Evolutionary conservation across 2,113 vertebrate species (phyloP).

Genomic region (Apodemus sylvaticus): DNA sequence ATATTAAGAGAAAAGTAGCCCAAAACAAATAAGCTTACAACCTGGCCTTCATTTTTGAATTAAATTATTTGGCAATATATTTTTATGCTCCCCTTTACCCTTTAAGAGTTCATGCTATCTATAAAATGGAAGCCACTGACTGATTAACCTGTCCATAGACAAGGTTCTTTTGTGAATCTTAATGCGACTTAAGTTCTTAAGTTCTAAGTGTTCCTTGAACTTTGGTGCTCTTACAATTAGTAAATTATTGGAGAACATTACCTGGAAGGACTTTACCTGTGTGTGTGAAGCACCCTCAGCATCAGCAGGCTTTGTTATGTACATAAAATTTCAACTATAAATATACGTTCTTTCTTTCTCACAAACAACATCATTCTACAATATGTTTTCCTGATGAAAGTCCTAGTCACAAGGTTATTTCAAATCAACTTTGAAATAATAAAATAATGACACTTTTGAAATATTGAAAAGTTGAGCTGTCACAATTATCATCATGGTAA

Average conservation of each 20-base stretch:
- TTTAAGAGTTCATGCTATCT: neutral
- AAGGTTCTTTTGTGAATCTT: conserved; percentile 62
- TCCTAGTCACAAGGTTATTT: conserved; percentile 44
- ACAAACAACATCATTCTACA: conserved; percentile 54
- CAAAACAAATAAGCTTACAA: neutral
- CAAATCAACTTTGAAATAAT: neutral
- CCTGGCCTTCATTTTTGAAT: neutral
- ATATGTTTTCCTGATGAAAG: conserved; percentile 49
- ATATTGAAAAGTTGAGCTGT: conserved; percentile 23
- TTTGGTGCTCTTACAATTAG: conserved; percentile 50
- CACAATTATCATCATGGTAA: neutral
- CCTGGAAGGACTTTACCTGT: conserved; percentile 37
- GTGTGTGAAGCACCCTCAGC: conserved; percentile 19
- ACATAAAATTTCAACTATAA: conserved; percentile 51
- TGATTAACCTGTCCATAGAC: neutral
- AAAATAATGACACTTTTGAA: neutral
- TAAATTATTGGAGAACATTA: conserved; percentile 69
- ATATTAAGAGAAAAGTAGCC: neutral
- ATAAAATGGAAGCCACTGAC: conserved; percentile 56
- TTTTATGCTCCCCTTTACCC: conserved; percentile 46
- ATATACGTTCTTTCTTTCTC: conserved; percentile 29
- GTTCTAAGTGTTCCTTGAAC: conserved; percentile 65
- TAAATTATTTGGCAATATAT: neutral
- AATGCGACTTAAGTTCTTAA: conserved; percentile 65
- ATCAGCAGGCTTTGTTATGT: conserved; percentile 63